Evolutionary conservation across 2,797 vertebrate species (phyloP).

Genomic region (Eupleurogrammus muticus): DNA sequence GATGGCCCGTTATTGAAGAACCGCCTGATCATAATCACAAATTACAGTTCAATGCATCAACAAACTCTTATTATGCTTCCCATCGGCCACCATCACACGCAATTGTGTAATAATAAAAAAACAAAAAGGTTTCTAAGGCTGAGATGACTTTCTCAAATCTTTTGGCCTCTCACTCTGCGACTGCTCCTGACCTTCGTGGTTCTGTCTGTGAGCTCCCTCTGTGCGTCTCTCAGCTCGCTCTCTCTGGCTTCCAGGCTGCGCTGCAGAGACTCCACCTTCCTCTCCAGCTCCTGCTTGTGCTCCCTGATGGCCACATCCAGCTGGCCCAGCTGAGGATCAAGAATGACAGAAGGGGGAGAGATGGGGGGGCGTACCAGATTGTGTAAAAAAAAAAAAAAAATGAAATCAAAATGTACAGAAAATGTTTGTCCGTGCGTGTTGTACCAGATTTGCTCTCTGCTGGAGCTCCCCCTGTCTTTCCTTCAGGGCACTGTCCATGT

Average conservation of each 20-base stretch:
- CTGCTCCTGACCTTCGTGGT: constrained; percentile 83
- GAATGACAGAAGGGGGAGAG: background rate
- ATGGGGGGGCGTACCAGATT: background rate
- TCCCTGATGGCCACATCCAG: constrained; percentile 91
- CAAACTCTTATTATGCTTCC: background rate
- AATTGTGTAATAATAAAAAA: background rate
- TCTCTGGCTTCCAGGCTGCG: constrained; percentile 87
- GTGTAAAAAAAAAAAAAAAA: background rate
- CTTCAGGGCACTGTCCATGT: constrained; percentile 91
- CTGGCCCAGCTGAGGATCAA: constrained; percentile 87
- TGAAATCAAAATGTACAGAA: background rate
- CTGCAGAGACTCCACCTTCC: constrained; percentile 89
- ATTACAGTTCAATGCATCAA: no score
- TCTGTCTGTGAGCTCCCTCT: constrained; percentile 82
- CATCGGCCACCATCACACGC: no score
- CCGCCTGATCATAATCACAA: no score
- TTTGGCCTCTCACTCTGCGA: background rate
- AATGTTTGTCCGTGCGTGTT: constrained; percentile 11
- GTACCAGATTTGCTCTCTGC: constrained; percentile 93
- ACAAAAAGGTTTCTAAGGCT: background rate
- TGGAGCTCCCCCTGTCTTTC: constrained; percentile 96
- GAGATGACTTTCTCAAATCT: background rate
- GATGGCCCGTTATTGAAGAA: background rate
- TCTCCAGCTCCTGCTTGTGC: constrained; percentile 92
- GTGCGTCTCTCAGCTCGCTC: constrained; percentile 75